Conservation (phyloP, 2,113 vertebrate species). For the Potamarius usumacintae region DNA sequence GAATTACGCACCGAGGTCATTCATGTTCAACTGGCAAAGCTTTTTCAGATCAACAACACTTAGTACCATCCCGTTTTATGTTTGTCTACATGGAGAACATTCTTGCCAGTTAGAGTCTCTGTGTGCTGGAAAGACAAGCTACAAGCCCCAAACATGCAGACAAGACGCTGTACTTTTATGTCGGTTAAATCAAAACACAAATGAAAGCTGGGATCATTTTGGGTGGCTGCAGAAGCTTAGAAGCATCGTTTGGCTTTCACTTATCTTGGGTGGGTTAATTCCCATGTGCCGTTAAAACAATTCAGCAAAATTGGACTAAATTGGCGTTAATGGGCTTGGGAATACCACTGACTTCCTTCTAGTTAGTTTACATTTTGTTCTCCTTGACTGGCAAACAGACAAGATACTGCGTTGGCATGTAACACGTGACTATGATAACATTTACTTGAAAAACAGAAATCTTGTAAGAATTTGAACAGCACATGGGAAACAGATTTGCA, state of each 20-base stretch:
- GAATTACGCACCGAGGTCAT: conserved; percentile 49
- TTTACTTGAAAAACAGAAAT: conserved; percentile 8
- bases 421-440: not conserved
- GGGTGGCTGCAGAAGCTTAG: conserved; percentile 49
- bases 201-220: conserved; percentile 48
- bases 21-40: conserved; percentile 61
- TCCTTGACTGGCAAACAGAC: conserved; percentile 20
- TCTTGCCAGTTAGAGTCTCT: not conserved
- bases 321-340: conserved; percentile 26
- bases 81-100: conserved; percentile 45
- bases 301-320: conserved; percentile 41
- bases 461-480: not conserved
- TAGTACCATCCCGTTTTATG: conserved; percentile 61
- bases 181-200: conserved; percentile 22
- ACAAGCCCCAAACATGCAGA: conserved; percentile 41
- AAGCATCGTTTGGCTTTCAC: conserved; percentile 32
- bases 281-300: conserved; percentile 39
- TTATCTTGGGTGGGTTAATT: conserved; percentile 61
- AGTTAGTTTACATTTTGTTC: conserved; percentile 40
- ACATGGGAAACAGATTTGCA: not conserved
- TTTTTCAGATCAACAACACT: conserved; percentile 66
- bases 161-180: conserved; percentile 22
- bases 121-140: conserved; percentile 26
- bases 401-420: not conserved
- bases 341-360: conserved; percentile 37